phyloP scores from a whole-genome alignment of 2,797 vertebrate genomes.

The Acanthurus leucopareius region DNA sequence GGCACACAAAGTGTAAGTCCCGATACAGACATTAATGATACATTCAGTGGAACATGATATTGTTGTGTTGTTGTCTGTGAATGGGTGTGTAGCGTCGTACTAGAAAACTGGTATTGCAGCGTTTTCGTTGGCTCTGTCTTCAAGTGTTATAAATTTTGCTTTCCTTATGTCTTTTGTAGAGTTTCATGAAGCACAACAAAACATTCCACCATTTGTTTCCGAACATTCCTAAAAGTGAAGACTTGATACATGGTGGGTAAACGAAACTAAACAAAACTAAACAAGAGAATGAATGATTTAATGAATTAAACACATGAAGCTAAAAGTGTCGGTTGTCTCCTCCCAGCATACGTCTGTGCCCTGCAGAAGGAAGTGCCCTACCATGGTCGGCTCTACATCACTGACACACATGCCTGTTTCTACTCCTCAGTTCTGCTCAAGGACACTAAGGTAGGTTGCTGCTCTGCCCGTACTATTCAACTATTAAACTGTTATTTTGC shows the following conservation, averaged over 20 bases:
- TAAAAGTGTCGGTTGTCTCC: neutral
- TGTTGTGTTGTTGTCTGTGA: neutral
- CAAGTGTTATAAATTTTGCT: neutral
- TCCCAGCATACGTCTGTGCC: constrained; percentile 89
- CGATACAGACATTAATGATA: neutral
- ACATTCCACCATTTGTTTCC: constrained; percentile 90
- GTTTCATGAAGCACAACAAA: constrained; percentile 85
- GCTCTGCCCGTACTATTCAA: neutral
- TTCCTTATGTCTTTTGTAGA: constrained; percentile 65
- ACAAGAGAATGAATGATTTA: fast-evolving
- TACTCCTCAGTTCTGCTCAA: constrained; percentile 89
- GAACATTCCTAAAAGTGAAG: constrained; percentile 84
- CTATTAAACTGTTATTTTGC: neutral
- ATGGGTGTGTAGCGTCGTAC: neutral
- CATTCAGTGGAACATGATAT: neutral
- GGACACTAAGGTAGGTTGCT: constrained; percentile 87
- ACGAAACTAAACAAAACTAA: neutral
- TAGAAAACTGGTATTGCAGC: neutral
- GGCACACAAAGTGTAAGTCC: constrained; percentile 82
- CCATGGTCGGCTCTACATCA: constrained; percentile 90
- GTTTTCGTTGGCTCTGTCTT: neutral
- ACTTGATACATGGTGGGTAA: constrained; percentile 86
- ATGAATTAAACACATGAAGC: neutral
- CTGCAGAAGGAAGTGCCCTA: constrained; percentile 92
- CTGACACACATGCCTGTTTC: constrained; percentile 87